Percentiles rank a stretch among this genome's conserved stretches.
Conservation (phyloP, 2,888 invertebrate genomes). For the Micoletzkya japonica region DNA sequence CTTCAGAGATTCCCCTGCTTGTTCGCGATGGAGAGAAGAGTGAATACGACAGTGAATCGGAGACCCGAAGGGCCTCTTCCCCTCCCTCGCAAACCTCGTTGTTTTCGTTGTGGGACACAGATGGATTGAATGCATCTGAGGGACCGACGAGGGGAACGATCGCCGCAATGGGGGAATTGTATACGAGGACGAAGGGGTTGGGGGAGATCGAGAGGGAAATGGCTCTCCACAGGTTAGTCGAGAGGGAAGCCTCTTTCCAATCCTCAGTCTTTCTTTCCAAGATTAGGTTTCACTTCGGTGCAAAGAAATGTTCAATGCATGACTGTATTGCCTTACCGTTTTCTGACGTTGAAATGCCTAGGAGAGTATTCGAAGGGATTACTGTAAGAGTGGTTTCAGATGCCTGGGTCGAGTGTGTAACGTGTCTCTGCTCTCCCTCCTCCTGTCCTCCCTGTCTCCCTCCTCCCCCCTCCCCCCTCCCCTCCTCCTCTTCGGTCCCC, state of each 20-base stretch:
- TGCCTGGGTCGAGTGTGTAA: conserved; percentile 10
- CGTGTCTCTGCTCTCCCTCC: conserved; percentile 5
- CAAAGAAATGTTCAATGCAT: no score
- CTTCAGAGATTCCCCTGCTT: conserved; percentile 13
- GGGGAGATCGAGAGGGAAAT: conserved; percentile 11
- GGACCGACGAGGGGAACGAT: neutral
- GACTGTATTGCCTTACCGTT: no score
- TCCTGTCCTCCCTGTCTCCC: neutral
- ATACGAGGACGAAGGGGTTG: neutral
- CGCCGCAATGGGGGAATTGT: neutral
- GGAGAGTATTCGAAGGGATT: no score
- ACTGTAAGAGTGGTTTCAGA: conserved; percentile 2
- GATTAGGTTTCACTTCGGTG: neutral
- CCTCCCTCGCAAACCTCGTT: conserved; percentile 17
- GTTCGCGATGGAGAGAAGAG: conserved; percentile 2
- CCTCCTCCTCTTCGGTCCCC: conserved; percentile 43
- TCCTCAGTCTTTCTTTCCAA: neutral
- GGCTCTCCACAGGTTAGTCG: conserved; percentile 17
- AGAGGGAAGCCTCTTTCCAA: no score
- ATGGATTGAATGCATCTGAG: neutral
- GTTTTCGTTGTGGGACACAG: no score
- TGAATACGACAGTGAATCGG: neutral
- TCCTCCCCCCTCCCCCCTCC: conserved; percentile 45
- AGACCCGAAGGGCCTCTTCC: neutral
- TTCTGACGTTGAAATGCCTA: no score